Conservation (phyloP, 2,113 vertebrate species). For the Diglossa brunneiventris region DNA sequence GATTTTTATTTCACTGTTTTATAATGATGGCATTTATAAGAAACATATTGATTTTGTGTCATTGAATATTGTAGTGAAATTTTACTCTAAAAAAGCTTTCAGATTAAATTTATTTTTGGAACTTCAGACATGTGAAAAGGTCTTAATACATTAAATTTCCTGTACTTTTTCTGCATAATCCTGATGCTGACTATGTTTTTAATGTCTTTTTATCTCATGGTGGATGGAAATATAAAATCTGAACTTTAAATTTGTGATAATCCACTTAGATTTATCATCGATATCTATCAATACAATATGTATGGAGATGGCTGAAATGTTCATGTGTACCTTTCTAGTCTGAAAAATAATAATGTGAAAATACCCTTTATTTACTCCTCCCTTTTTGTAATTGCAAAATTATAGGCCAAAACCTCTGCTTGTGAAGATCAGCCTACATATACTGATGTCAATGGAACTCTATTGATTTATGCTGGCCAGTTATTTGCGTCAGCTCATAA, state of each 20-base stretch:
- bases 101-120: not conserved
- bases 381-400: not conserved
- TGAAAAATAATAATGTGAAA: not conserved
- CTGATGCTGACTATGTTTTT: not conserved
- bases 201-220: not conserved
- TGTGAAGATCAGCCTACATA: not conserved
- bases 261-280: not conserved
- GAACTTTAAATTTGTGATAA: not conserved
- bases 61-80: not conserved
- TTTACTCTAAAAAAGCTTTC: not conserved
- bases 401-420: not conserved
- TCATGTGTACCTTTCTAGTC: not conserved
- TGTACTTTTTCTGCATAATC: not conserved
- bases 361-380: not conserved
- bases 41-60: not conserved
- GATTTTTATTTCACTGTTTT: not conserved
- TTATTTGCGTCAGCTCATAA: not conserved
- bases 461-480: not conserved
- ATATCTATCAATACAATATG: not conserved
- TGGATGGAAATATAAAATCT: not conserved
- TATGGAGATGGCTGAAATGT: not conserved
- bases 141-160: not conserved
- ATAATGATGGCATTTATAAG: not conserved
- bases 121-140: fast-evolving
- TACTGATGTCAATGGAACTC: not conserved